These are phyloP conservation scores for Porites rus DNA, from an alignment of 92 coral and sea anemone genomes.

Conservation along the genomic window DNA sequence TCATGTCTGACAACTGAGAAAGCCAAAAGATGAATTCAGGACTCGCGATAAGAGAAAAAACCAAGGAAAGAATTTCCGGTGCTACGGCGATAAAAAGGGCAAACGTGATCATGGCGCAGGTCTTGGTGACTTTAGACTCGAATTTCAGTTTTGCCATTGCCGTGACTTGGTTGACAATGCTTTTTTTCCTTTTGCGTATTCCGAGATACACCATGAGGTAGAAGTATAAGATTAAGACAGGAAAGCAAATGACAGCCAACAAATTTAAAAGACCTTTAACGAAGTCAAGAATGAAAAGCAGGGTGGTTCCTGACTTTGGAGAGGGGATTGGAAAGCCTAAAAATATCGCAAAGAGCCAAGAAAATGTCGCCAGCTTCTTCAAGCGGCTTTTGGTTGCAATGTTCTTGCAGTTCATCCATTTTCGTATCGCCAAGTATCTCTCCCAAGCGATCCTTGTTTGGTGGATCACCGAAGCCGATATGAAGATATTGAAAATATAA, in stretches of 20 bases:
- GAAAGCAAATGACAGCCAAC: neutral
- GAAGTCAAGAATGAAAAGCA: neutral
- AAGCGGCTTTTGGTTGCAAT: neutral
- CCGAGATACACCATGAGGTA: neutral
- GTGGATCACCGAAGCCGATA: neutral
- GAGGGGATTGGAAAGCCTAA: neutral
- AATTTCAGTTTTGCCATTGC: neutral
- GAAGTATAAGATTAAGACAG: neutral
- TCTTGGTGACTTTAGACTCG: neutral
- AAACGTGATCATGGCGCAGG: neutral
- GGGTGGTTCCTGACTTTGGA: too few species aligned
- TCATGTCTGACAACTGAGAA: neutral
- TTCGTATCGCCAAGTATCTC: constrained; percentile 1
- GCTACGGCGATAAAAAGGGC: neutral
- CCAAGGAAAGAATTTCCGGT: neutral
- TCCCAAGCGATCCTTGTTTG: neutral
- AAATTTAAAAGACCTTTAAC: neutral
- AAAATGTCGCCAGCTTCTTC: neutral
- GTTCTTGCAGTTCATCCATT: neutral
- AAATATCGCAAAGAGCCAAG: neutral
- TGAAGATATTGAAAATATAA: neutral
- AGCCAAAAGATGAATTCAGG: neutral
- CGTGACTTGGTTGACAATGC: neutral
- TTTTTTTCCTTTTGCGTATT: neutral
- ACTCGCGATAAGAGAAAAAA: neutral